phyloP scores from a whole-genome alignment of 2,888 invertebrate species.

The Sialis lutaria region DNA sequence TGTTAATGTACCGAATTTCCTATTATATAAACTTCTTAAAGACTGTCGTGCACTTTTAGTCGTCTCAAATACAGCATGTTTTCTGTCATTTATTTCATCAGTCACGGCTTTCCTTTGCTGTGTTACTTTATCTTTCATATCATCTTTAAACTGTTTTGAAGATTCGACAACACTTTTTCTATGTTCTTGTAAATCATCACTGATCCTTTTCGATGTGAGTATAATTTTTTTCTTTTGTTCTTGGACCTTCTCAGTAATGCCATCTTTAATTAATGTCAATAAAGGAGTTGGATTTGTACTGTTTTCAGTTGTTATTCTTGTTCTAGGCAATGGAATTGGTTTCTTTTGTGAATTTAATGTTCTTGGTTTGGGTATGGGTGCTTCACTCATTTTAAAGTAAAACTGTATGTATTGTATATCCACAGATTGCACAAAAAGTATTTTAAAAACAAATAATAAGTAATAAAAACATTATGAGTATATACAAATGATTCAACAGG shows the following conservation, averaged over 20 bases:
- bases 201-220: constrained; percentile 35
- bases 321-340: constrained; percentile 5
- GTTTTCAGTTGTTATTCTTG: background rate
- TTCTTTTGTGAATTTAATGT: constrained; percentile 2
- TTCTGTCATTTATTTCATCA: constrained; percentile 22
- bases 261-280: constrained; percentile 1
- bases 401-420: too few relatives aligned
- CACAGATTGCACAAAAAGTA: too few relatives aligned
- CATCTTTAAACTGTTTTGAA: constrained; percentile 25
- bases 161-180: constrained; percentile 28
- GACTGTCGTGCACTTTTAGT: constrained; percentile 37
- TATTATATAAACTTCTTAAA: constrained; percentile 20
- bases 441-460: too few relatives aligned
- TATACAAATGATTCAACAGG: too few relatives aligned
- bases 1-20: constrained; percentile 16
- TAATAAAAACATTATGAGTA: too few relatives aligned
- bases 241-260: constrained; percentile 9
- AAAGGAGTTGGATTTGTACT: background rate
- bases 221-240: constrained; percentile 32
- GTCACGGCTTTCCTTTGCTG: constrained; percentile 31
- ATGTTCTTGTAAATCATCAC: constrained; percentile 27
- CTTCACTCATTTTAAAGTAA: too few relatives aligned
- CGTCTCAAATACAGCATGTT: constrained; percentile 43
- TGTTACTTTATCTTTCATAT: constrained; percentile 28
- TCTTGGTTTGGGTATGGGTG: constrained; percentile 4